Evolutionary conservation across 2,797 vertebrate genomes (phyloP), one percentile per base, ranked within the genome.

Genomic region (Aselliscus stoliczkanus): DNA sequence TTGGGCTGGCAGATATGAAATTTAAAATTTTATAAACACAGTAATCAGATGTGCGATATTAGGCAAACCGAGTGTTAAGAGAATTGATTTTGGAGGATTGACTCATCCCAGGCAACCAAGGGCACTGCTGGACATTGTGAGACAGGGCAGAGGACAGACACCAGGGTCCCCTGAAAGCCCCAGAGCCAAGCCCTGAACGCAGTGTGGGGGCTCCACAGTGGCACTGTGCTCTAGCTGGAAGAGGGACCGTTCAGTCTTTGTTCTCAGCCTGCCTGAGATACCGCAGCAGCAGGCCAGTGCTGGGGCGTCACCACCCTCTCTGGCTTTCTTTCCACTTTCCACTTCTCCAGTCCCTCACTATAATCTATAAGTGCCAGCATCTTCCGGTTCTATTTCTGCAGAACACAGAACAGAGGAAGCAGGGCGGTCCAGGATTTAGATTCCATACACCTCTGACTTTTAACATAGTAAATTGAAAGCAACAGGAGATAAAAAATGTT

Each of bases 291-390:
- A 76, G 69, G 14, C 37, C n/a, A 8, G 92, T 69, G 96, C 96
- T 89, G 58, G 29, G 17, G 86, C 72, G 47, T 18, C 81, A 93
- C 91, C 60, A 31, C 91, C n/a, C 82, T 34, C 95, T 42, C 84
- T 95, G 34, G 76, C 31, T 13, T 10, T 50, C 82, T 70, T 95
- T 73, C 87, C 17, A 52, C 67, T 88, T n/a, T 34, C 79, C 7
- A 39, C 86, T 93, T 42, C 64, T 79, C 34, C 92, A 90, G 92
- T 86, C 31, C 54, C 0, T 47, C 14, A 13, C 92, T 70, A 5
- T 93, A 95, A 97, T 96, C 88, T 96, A 90, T 87, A 96, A 95
- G 96, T 96, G 97, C 94, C 95, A 93, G 93, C 96, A 44, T 29
- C 94, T 97, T 93, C 95, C 90, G 58, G 56, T 65, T 92, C 96